A percentile compares a stretch with the other conserved stretches of the same genome.
Conservation (phyloP, 2,113 vertebrate genomes). For the Barnardius zonarius region DNA sequence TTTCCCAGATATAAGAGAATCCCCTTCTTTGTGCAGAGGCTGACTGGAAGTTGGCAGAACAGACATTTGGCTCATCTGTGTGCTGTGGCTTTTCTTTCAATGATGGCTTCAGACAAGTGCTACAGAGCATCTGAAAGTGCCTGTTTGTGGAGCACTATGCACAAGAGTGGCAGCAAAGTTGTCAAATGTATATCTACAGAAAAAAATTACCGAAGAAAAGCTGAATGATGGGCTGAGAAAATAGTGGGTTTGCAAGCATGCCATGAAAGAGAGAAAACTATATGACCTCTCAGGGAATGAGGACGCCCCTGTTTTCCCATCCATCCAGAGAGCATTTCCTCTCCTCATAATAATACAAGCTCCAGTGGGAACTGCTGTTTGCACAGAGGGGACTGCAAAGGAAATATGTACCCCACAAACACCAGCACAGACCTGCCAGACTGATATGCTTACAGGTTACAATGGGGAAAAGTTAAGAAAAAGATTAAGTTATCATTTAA, state of each 20-base stretch:
- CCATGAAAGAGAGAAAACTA: not conserved
- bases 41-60: not conserved
- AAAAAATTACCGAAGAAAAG: not conserved
- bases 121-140: not conserved
- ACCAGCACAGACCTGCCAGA: not conserved
- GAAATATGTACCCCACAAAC: not conserved
- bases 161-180: not conserved
- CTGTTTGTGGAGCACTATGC: not conserved
- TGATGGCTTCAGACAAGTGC: not conserved
- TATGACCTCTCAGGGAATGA: not conserved
- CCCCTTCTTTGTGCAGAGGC: not conserved
- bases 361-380: not conserved
- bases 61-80: not conserved
- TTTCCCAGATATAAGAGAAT: not conserved
- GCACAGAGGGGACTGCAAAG: not conserved
- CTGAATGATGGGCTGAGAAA: not conserved
- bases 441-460: not conserved
- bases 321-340: rapidly evolving
- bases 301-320: rapidly evolving
- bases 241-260: not conserved
- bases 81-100: not conserved
- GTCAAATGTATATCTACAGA: not conserved
- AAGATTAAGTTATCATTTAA: not conserved
- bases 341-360: not conserved
- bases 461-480: not conserved